Conservation (phyloP, 2,113 vertebrate species). For the Ictidomys tridecemlineatus region DNA sequence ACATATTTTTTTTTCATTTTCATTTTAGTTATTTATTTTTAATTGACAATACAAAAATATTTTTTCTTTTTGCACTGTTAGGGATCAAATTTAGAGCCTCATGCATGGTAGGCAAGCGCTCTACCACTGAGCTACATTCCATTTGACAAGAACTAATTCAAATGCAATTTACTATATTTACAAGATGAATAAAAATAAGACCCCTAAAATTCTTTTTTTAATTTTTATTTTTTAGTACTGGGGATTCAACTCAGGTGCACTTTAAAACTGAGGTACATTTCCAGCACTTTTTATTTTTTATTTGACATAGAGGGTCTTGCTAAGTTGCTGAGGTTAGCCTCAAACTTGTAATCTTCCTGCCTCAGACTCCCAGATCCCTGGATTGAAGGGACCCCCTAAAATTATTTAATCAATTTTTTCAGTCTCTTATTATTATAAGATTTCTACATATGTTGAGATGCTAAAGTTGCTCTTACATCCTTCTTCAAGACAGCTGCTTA, state of each 20-base stretch:
- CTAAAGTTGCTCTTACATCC: not conserved
- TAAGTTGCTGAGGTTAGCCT: not conserved
- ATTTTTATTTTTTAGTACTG: not conserved
- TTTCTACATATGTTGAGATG: not conserved
- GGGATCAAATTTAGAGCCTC: too few species aligned
- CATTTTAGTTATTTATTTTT: not conserved
- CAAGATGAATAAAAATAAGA: not conserved
- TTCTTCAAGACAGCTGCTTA: not conserved
- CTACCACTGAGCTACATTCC: too few species aligned
- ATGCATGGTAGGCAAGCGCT: too few species aligned
- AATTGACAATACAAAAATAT: not conserved
- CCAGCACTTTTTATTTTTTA: not conserved
- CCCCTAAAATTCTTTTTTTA: constrained; percentile 7
- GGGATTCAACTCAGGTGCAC: not conserved
- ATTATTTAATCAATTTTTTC: not conserved
- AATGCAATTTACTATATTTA: not conserved
- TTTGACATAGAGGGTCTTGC: not conserved
- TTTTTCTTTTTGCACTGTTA: too few species aligned
- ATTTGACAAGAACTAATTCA: constrained; percentile 45
- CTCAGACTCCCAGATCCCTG: not conserved
- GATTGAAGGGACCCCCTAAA: not conserved
- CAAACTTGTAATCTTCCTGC: not conserved
- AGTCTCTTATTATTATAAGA: not conserved
- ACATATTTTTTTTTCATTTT: not conserved
- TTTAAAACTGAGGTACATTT: not conserved